Conservation (phyloP, 2,888 invertebrate genomes). For the Ochropleura leucogaster region DNA sequence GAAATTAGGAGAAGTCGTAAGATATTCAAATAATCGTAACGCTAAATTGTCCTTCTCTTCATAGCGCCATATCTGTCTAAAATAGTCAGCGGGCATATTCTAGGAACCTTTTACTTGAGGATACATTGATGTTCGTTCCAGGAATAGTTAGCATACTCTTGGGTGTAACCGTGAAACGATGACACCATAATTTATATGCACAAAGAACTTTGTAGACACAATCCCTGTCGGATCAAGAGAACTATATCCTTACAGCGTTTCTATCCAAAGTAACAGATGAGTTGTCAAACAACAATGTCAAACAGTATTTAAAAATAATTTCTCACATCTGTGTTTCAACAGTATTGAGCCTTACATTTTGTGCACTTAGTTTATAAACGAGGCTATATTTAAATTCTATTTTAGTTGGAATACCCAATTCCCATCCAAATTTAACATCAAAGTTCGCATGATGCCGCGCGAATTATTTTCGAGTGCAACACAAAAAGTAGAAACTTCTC, state of each 20-base stretch:
- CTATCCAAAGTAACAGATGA: background rate
- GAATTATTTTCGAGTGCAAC: conserved; percentile 52
- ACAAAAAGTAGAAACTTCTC: conserved; percentile 42
- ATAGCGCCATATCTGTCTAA: conserved; percentile 30
- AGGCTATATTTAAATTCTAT: conserved; percentile 58
- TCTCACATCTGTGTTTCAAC: conserved; percentile 35
- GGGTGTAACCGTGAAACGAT: conserved; percentile 13
- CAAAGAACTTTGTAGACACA: conserved; percentile 29
- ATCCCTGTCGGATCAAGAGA: background rate
- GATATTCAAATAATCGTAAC: conserved; percentile 53
- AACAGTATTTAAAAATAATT: conserved; percentile 31
- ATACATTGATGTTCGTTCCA: conserved; percentile 49
- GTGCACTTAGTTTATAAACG: conserved; percentile 32
- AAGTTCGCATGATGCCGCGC: conserved; percentile 28
- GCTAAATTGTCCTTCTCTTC: conserved; percentile 35
- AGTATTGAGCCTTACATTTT: conserved; percentile 46
- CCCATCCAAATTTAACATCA: conserved; percentile 58
- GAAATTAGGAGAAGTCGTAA: conserved; percentile 56
- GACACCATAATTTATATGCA: conserved; percentile 25
- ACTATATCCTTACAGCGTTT: background rate
- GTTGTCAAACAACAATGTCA: conserved; percentile 17
- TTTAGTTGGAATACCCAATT: conserved; percentile 33
- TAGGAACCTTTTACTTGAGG: conserved; percentile 40
- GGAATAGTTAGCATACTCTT: conserved; percentile 38
- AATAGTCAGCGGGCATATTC: conserved; percentile 38